Evolutionary conservation across 2,888 invertebrate genomes (phyloP).

Genomic region (Epistrophe eligans): DNA sequence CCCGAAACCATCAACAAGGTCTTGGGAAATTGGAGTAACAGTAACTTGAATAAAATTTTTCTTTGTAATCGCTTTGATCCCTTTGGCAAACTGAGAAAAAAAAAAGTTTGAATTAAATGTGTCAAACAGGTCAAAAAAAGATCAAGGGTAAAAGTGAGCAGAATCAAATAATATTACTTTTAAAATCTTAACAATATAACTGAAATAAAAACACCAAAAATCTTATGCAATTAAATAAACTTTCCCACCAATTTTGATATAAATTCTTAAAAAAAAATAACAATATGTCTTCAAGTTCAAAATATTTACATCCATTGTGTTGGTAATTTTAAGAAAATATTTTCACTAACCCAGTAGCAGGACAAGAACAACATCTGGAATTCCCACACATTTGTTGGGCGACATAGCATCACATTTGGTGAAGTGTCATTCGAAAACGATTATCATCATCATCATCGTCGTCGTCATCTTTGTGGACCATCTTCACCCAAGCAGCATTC

Average conservation of each 20-base stretch:
- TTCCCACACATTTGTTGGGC: conserved; percentile 65
- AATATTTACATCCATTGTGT: conserved; percentile 59
- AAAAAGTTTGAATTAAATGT: too few relatives aligned
- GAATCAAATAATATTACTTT: background rate
- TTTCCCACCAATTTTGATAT: conserved; percentile 67
- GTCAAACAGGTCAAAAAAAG: too few relatives aligned
- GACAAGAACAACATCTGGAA: conserved; percentile 57
- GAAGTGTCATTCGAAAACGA: conserved; percentile 74
- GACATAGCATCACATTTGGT: conserved; percentile 65
- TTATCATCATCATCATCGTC: conserved; percentile 69
- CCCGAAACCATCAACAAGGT: too few relatives aligned
- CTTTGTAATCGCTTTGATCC: too few relatives aligned
- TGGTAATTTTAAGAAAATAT: conserved; percentile 73
- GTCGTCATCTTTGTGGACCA: conserved; percentile 53
- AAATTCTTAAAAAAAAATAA: conserved; percentile 11
- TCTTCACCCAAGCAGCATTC: conserved; percentile 41
- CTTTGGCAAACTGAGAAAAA: too few relatives aligned
- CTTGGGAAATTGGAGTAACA: too few relatives aligned
- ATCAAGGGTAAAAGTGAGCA: too few relatives aligned
- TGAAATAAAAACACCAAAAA: background rate
- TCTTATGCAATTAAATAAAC: conserved; percentile 59
- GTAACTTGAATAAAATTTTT: too few relatives aligned
- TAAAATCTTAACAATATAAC: background rate
- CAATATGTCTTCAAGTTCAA: conserved; percentile 18
- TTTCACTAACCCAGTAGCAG: conserved; percentile 57